A percentile compares a stretch with the other conserved stretches of the same genome.
These are phyloP conservation scores for Lasiurus cinereus DNA, from an alignment of 2,113 vertebrate genomes.

Conservation along the genomic window DNA sequence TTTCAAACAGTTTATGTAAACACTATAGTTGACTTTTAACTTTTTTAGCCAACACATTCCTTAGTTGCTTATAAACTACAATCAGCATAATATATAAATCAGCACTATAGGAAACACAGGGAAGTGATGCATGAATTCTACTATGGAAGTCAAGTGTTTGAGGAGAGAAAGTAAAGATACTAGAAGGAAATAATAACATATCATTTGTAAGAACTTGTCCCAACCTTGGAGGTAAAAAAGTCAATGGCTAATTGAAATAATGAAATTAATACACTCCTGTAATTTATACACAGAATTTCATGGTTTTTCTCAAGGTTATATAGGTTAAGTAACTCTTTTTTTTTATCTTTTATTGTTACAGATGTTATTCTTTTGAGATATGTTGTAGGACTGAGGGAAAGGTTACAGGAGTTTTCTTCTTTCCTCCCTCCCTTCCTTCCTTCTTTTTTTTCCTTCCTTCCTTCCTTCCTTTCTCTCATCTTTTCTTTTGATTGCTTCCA, in stretches of 20 bases:
- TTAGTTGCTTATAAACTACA: conserved; percentile 6
- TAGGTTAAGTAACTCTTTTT: conserved; percentile 43
- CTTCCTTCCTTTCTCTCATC: neutral
- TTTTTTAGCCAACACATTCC: neutral
- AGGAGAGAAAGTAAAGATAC: neutral
- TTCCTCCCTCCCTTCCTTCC: neutral
- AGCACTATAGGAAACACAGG: neutral
- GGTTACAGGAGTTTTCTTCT: conserved; percentile 39
- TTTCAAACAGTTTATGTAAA: neutral
- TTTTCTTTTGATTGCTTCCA: neutral
- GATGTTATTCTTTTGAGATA: conserved; percentile 61
- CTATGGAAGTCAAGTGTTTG: neutral
- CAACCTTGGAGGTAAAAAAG: conserved; percentile 7
- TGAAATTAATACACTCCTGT: neutral
- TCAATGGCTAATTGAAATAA: conserved; percentile 6
- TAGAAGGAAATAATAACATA: neutral
- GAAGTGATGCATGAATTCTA: neutral
- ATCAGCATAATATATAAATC: neutral
- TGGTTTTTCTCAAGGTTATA: conserved; percentile 7
- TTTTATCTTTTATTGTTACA: too few relatives aligned
- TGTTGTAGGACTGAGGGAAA: neutral
- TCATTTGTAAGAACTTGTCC: neutral
- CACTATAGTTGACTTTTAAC: neutral
- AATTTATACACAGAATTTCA: conserved; percentile 41
- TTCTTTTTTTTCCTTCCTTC: neutral